Evolutionary conservation across 2,888 invertebrate genomes (phyloP), one percentile per base, ranked within the genome.

Genomic region (Rhamphomyia laevipes): DNA sequence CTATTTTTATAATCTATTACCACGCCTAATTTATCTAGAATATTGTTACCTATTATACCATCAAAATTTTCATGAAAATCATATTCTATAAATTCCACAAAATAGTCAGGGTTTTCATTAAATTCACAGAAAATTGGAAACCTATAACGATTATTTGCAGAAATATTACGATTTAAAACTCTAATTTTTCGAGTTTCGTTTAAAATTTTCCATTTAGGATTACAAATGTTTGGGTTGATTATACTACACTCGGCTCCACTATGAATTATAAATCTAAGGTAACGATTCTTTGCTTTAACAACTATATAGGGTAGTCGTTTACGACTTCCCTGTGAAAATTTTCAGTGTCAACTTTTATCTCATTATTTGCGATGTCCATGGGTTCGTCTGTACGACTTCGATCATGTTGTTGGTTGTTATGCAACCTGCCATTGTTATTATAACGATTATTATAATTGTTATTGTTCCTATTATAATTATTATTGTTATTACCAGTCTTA

Each of bases 271-370:
- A 48, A 46, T 46, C 12, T 38, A 7, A 51, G 17, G 1, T 23
- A 11, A n/a, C 18, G 41, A 37, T 11, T 23, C 13, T 33, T 35
- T 12, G 21, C 40, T 40, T 41, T 18, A 15, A 47, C 23, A 2
- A 47, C 43, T 50, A 49, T 46, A 46, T 49, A 45, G 18, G 49
- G 45, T 43, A 49, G 30, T 46, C 30, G 30, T 38, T 44, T 50
- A 16, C 41, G 12, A 9, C n/a, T 21, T 9, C 5, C 10, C 4
- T 7, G 15, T 9, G 42, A 45, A 49, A 49, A 41, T 51, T 45
- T 43, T 12, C 17, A 10, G 5, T 33, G 12, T n/a, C 12, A 16
- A n/a, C 13, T 16, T 17, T 40, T 18, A 6, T 33, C 13, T 45
- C 47, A 15, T 45, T 45, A 2, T 37, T 17, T 11, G 33, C 15